These are phyloP conservation scores for Chesias legatella DNA, from an alignment of 2,888 invertebrate species.

Conservation along the genomic window DNA sequence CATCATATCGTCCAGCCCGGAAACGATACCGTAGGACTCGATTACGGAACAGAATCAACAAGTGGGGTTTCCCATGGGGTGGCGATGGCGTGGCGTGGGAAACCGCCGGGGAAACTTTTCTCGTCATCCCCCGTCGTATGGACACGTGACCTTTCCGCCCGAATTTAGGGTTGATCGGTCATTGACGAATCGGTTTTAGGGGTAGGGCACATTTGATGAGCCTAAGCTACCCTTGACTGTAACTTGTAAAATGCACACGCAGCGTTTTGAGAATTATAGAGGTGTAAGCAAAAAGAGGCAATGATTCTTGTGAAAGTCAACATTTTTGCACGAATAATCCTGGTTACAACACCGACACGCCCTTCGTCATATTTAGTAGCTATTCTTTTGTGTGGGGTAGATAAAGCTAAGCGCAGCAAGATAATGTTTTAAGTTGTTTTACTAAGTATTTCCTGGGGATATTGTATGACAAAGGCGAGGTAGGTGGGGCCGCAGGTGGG, in stretches of 20 bases:
- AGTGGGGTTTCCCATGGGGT: conserved; percentile 66
- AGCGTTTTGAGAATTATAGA: no score
- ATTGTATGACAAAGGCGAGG: conserved; percentile 7
- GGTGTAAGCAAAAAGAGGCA: no score
- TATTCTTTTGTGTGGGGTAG: conserved; percentile 9
- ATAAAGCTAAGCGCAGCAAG: conserved; percentile 11
- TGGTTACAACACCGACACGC: no score
- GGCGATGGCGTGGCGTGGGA: conserved; percentile 72
- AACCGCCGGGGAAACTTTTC: conserved; percentile 63
- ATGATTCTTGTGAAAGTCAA: no score
- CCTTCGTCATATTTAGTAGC: no score
- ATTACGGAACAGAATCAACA: conserved; percentile 69
- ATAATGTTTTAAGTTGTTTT: conserved; percentile 7
- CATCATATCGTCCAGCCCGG: conserved; percentile 53
- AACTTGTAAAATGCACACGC: no score
- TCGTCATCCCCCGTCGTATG: conserved; percentile 54
- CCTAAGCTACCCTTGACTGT: no score
- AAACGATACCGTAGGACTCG: conserved; percentile 55
- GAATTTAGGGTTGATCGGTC: conserved; percentile 16
- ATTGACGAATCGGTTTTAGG: conserved; percentile 5
- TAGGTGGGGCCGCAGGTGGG: conserved; percentile 7
- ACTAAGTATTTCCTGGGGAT: conserved; percentile 17
- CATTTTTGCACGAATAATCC: no score
- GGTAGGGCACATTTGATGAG: not conserved
- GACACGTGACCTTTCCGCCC: conserved; percentile 52